Evolutionary conservation across 2,797 vertebrate genomes (phyloP), one percentile per base, ranked within the genome.

Genomic region (Characodon lateralis): DNA sequence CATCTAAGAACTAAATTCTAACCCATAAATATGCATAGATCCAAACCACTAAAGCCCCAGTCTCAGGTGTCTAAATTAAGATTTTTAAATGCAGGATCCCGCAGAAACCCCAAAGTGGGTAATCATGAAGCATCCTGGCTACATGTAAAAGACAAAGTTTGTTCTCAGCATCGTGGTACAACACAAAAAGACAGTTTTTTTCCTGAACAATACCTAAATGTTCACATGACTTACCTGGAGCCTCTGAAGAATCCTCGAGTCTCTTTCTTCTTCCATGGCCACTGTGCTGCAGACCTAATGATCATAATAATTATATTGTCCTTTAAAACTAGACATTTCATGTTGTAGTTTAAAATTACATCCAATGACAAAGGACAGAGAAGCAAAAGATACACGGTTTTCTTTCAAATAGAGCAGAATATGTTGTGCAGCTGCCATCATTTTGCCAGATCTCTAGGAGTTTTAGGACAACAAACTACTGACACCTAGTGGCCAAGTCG

Each of bases 221-320:
- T 46, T 56, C 0, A 43, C 24, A 41, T 1, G 50, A 89, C 87
- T 81, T 50, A 99, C 98, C 98, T 96, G 84, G 98, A 99, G 82
- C 98, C 98, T 94, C 98, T 95, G 89, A 99, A 99, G 93, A 98
- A 99, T 12, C 96, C 98, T 93, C 92, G 97, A 28, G 96, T 90
- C 68, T 96, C 96, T 90, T 99, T 99, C 94, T 96, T 97, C 89
- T 93, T 92, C 98, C 98, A 99, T 0, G 97, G 97, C 98, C 98
- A 99, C 85, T 92, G 95, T 71, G 94, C 94, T 75, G 97, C 96
- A 89, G 98, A 96, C 90, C 98, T 99, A 26, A 66, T 39, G 24
- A 28, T 51, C 24, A 69, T 13, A 53, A 6, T 53, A 69, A 46
- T 6, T 3, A 46, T 4, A 28, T 9, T n/a, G 12, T 59, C 12